Percentiles rank a stretch among this genome's conserved stretches.
phyloP scores from a whole-genome alignment of 2,888 invertebrate species.

The Drosophila testacea region DNA sequence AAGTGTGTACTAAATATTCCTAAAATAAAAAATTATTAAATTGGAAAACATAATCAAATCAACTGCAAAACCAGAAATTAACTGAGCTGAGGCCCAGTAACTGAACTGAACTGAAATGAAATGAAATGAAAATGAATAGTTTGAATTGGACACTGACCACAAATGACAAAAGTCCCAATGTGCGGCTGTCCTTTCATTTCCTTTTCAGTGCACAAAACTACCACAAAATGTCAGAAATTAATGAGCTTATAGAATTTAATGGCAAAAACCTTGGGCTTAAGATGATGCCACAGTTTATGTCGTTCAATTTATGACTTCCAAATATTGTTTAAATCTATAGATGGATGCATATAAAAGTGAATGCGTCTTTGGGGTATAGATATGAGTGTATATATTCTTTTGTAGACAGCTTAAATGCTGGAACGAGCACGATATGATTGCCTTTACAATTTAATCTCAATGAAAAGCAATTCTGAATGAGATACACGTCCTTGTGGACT shows the following conservation, averaged over 20 bases:
- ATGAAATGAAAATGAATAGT: conserved; percentile 11
- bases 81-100: not conserved
- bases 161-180: conserved; percentile 22
- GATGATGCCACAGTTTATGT: conserved; percentile 2
- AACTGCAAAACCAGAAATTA: conserved; percentile 36
- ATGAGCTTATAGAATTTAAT: conserved; percentile 26
- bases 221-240: conserved; percentile 35
- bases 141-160: conserved; percentile 18
- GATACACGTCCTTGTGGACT: not conserved
- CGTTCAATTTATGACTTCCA: conserved; percentile 2
- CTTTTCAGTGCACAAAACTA: conserved; percentile 12
- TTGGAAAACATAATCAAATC: conserved; percentile 32
- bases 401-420: conserved; percentile 1
- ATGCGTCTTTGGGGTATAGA: not conserved
- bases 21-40: conserved; percentile 11
- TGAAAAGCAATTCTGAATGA: not conserved
- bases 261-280: conserved; percentile 7
- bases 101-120: conserved; percentile 17
- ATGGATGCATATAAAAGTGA: not conserved
- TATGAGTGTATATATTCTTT: not conserved
- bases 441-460: not conserved
- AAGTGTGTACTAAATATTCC: not conserved
- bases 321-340: conserved; percentile 6
- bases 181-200: conserved; percentile 7
- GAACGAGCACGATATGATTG: not conserved